Conservation (phyloP, 2,888 invertebrate genomes). For the Polyommatus icarus region DNA sequence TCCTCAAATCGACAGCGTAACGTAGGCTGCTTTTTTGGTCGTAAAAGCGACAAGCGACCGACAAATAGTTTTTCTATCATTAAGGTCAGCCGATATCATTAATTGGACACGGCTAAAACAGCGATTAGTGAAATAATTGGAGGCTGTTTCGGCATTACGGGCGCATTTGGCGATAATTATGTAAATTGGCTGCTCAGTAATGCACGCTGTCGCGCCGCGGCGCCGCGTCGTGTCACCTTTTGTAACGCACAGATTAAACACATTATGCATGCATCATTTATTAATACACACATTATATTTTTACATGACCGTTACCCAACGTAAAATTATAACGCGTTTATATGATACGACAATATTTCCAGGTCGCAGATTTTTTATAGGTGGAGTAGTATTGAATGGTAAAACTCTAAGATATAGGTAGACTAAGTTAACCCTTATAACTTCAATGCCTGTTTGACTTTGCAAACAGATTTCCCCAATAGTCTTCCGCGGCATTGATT, state of each 20-base stretch:
- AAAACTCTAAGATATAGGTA: not conserved
- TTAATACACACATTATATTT: conserved; percentile 23
- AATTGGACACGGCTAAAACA: conserved; percentile 51
- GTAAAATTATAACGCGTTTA: not conserved
- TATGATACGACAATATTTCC: not conserved
- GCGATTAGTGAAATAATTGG: conserved; percentile 56
- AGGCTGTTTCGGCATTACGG: conserved; percentile 47
- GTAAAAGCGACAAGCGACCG: not conserved
- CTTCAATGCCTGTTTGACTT: not conserved
- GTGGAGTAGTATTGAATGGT: not conserved
- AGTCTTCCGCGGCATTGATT: conserved; percentile 22
- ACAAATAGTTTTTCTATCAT: conserved; percentile 3
- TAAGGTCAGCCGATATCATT: conserved; percentile 35
- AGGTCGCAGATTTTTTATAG: not conserved
- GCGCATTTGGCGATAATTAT: conserved; percentile 59
- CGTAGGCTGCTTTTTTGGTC: not conserved
- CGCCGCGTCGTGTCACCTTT: conserved; percentile 49
- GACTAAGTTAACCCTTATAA: not conserved
- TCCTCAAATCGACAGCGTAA: not conserved
- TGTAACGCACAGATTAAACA: conserved; percentile 51
- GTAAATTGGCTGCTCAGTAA: conserved; percentile 58
- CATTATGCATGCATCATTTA: conserved; percentile 43
- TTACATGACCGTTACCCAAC: not conserved
- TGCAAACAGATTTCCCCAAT: conserved; percentile 2
- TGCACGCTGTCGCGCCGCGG: conserved; percentile 43